Evolutionary conservation across 2,888 invertebrate genomes (phyloP), one percentile per base, ranked within the genome.

Genomic region (Patella caerulea): DNA sequence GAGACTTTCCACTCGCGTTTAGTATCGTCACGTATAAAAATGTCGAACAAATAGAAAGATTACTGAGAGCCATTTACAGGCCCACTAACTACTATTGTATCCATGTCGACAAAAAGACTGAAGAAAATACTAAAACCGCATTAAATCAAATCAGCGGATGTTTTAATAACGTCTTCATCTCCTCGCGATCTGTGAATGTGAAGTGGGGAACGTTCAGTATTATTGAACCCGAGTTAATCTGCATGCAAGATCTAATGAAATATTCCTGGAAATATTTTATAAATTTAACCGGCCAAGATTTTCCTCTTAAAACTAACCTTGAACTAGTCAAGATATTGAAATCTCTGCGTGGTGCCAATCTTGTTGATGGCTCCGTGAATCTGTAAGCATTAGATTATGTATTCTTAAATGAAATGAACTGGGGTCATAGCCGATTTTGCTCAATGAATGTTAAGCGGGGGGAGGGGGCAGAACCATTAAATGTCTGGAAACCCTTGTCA

Each of bases 71-170:
- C 17, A 85, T 90, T 56, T 90, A 90, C 81, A 84, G 87, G 59
- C 90, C 90, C 2, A 88, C 89, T 74, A 91, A 90, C 78, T 70
- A 84, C 71, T 91, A 90, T 81, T 90, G 90, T 81, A 79, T 90
- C 24, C 90, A 90, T 78, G 83, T 90, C 1, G 90, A 90, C 76
- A 73, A 59, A 19, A 88, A 87, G 75, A 78, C 87, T 2, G 70
- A 82, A 0, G 17, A 79, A 11, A 56, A 79, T 2, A 72, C 86
- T 55, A 80, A 82, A 71, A 72, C 83, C 12, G 80, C 86, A 12
- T 77, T 87, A 45, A 77, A 73, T 17, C 72, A 81, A 17, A 81
- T 88, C 7, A 81, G 81, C 9, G 75, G 76, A 24, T 88, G 90
- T 81, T 88, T 90, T 65, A 73, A 82, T 19, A 90, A 90, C 80